phyloP scores from a whole-genome alignment of 2,797 vertebrate species.

The Anguilla obscura region DNA sequence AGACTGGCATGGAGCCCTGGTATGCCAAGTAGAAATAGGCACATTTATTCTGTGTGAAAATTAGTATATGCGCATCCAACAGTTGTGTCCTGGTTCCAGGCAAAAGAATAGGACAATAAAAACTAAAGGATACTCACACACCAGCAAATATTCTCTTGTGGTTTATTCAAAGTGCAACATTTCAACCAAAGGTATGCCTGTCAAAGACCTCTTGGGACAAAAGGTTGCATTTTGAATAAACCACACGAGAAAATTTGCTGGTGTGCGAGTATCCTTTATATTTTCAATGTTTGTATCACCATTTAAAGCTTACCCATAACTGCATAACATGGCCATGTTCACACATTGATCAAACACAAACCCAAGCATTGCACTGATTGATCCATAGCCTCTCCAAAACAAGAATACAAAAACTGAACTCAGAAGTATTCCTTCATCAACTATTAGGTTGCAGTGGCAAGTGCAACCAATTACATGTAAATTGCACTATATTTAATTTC shows the following conservation, averaged over 20 bases:
- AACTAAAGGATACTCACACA: too few relatives aligned
- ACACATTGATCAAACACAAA: background rate
- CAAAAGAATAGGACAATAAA: too few relatives aligned
- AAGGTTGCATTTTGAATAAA: too few relatives aligned
- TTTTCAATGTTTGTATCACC: too few relatives aligned
- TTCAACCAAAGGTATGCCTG: too few relatives aligned
- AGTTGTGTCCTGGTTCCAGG: too few relatives aligned
- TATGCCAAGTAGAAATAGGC: background rate
- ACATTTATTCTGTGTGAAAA: background rate
- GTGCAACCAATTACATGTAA: background rate
- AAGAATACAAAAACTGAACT: background rate
- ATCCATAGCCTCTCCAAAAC: background rate
- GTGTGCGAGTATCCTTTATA: too few relatives aligned
- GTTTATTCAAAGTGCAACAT: too few relatives aligned
- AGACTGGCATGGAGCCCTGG: background rate
- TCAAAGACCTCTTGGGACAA: too few relatives aligned
- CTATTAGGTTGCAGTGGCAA: background rate
- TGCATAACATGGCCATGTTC: background rate
- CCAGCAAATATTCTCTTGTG: too few relatives aligned
- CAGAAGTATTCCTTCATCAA: background rate
- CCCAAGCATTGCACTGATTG: background rate
- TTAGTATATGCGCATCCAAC: too few relatives aligned
- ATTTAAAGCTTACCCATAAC: background rate
- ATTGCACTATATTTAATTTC: background rate
- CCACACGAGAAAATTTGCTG: too few relatives aligned